A percentile compares a stretch with the other conserved stretches of the same genome.
phyloP scores from a whole-genome alignment of 1,140 invertebrate genomes.

The Drosophila simulans region DNA sequence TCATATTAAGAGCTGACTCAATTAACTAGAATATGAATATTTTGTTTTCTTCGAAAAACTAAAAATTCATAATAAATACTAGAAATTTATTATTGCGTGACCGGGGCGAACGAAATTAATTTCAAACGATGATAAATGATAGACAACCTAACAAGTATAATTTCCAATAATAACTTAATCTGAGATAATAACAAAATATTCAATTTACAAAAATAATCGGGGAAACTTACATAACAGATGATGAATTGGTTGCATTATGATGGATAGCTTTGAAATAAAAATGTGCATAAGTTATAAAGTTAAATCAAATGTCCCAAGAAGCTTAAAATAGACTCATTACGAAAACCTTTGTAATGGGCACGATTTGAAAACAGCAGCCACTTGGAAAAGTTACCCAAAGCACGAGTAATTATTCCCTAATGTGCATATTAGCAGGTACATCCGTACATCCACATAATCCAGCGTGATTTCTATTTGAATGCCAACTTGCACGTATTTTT shows the following conservation, averaged over 20 bases:
- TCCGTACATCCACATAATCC: slow-evolving; percentile 19
- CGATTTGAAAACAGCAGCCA: slow-evolving; percentile 22
- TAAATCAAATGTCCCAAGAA: neutral
- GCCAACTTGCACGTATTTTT: slow-evolving; percentile 38
- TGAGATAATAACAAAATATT: neutral
- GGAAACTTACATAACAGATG: too few species aligned
- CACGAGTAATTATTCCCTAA: slow-evolving; percentile 92
- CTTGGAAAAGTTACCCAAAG: slow-evolving; percentile 1
- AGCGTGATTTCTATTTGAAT: slow-evolving; percentile 1
- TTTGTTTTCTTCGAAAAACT: too few species aligned
- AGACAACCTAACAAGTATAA: slow-evolving; percentile 7
- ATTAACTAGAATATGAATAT: neutral
- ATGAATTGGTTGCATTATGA: neutral
- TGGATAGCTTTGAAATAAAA: neutral
- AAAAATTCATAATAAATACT: neutral
- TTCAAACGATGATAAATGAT: neutral
- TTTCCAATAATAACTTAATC: slow-evolving; percentile 7
- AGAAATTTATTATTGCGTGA: slow-evolving; percentile 6
- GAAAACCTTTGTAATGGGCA: slow-evolving; percentile 37
- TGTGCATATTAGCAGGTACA: slow-evolving; percentile 95
- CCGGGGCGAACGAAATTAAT: neutral
- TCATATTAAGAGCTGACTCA: neutral
- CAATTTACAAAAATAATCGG: neutral
- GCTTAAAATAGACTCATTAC: slow-evolving; percentile 9
- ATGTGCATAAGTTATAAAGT: neutral